Base-by-base conservation (phyloP, 2,113 vertebrate genomes). In the Oryzias javanicus region DNA sequence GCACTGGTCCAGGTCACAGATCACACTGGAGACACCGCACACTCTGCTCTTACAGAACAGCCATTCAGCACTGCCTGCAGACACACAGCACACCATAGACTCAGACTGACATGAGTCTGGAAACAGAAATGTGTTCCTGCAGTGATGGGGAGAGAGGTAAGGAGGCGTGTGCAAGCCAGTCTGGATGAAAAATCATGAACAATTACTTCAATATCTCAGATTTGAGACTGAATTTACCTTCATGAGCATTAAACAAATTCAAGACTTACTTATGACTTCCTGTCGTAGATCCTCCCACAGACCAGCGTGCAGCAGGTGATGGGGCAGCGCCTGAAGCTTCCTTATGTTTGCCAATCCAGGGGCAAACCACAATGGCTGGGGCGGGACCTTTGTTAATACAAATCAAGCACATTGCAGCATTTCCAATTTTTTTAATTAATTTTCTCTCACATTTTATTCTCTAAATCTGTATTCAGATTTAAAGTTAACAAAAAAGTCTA, bases 341-440 rank as follows among this genome's bases (percentile, higher is more conserved):
- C 92, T 88, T 55, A 80, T 18, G 19, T 95, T 95, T 29, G 91
- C 88, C 18, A 85, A 66, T 1, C 82, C 75, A 8, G 85, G 82
- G 10, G 91, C 82, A 67, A 95, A 93, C 89, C 93, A 94, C 64
- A 94, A 76, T 0, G 93, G 93, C 85, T 96, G 94, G 16, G 90
- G 72, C 0, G 89, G 74, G 27, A 92, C 91, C 94, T 95, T 51
- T 10, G 5, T 51, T 50, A 69, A 19, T 55, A 55, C n/a, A 60
- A 14, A 52, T 61, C 49, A 76, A 69, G 72, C 52, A 73, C 5
- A 64, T 27, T 22, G 35, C 19, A 50, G 8, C 14, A 13, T 24
- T 27, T 15, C 16, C 45, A 35, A 35, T 35, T 8, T 35, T 12
- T 35, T 35, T 10, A 27, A n/a, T n/a, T n/a, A n/a, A n/a, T n/a